Evolutionary conservation across 2,113 vertebrate species (phyloP).

Genomic region (Apistogramma diplotaenia): DNA sequence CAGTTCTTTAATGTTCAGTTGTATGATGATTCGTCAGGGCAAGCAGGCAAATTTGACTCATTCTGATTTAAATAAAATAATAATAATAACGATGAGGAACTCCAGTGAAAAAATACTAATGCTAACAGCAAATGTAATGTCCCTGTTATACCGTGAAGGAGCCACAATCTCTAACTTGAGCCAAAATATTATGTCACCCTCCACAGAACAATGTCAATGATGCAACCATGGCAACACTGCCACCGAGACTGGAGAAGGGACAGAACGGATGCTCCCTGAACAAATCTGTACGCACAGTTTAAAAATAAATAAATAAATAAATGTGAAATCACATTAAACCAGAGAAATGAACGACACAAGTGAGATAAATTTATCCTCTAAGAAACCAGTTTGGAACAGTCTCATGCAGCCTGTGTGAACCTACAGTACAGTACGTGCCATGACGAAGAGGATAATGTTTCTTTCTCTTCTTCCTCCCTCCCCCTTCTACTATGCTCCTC

Average conservation of each 20-base stretch:
- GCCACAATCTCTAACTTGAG: neutral
- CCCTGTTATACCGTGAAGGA: neutral
- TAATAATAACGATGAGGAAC: neutral
- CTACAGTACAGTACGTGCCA: slow-evolving; percentile 33
- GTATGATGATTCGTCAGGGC: neutral
- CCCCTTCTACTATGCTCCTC: neutral
- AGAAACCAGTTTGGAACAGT: slow-evolving; percentile 35
- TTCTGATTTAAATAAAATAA: neutral
- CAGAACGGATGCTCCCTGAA: slow-evolving; percentile 16
- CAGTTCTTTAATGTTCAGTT: neutral
- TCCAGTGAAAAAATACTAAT: neutral
- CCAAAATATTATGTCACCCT: slow-evolving; percentile 43
- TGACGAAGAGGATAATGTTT: slow-evolving; percentile 55
- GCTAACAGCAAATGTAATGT: neutral
- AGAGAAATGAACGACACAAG: slow-evolving; percentile 14
- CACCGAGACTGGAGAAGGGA: slow-evolving; percentile 9
- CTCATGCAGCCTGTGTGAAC: slow-evolving; percentile 40
- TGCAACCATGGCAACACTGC: slow-evolving; percentile 50
- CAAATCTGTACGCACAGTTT: slow-evolving; percentile 4
- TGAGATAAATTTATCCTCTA: slow-evolving; percentile 35
- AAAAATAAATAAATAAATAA: neutral
- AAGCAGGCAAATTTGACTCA: neutral
- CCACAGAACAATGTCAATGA: slow-evolving; percentile 50
- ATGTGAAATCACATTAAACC: slow-evolving; percentile 25
- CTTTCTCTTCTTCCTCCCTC: slow-evolving; percentile 23